Evolutionary conservation across 2,797 vertebrate genomes (phyloP), one percentile per base, ranked within the genome.

Genomic region (Sebastolobus altivelis): DNA sequence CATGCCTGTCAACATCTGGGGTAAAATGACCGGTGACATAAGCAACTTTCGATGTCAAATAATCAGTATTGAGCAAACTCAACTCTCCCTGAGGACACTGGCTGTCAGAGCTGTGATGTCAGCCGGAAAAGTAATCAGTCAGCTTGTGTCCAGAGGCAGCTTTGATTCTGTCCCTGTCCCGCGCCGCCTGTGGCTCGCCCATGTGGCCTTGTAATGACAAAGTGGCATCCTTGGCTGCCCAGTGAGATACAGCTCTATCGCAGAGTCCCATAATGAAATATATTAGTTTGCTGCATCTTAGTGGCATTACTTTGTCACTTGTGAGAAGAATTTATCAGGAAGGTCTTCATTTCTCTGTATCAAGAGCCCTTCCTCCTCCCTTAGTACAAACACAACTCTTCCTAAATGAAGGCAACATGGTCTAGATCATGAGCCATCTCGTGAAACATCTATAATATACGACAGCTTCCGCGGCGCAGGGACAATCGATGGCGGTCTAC

Each of bases 121-220:
- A 86, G 84, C 83, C 52, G 72, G 86, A 85, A 72, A 91, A 87
- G 87, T 90, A 85, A 95, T 92, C 94, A 87, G 88, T 92, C 91
- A 91, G 86, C 73, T 58, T 73, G 46, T 76, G 88, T 89, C 89
- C 81, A 35, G 72, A 81, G 77, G 83, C 80, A 75, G 82, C 78
- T 82, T 81, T 92, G 89, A 92, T 81, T 90, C 86, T 85, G 75
- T 75, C 75, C 80, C 80, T 61, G 82, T 89, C 85, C 82, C 75
- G 65, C 6, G 6, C 85, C 58, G 80, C 72, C 81, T 37, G 73
- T 40, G 79, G 77, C 77, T 74, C 29, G 65, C 77, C 72, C 75
- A 37, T 77, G 83, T 88, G 93, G 93, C 93, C 94, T 95, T 95
- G 94, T 80, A 82, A 86, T 93, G 94, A 95, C 91, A 91, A 85